These are phyloP conservation scores for Melanotaenia nigrans DNA, from an alignment of 2,797 vertebrate species.

Conservation along the genomic window DNA sequence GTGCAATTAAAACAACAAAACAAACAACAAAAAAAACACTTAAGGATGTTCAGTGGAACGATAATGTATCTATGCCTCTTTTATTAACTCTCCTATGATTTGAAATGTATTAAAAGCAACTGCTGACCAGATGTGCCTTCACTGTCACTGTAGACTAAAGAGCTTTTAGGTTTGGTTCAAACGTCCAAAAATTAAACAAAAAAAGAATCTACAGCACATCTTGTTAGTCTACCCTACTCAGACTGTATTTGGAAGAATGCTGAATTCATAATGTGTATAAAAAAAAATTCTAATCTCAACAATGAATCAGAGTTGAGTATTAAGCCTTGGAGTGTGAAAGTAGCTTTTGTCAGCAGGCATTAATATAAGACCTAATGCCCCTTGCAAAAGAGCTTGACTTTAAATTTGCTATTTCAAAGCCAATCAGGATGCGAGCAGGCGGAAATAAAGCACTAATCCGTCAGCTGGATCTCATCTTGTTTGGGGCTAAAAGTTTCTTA, in stretches of 20 bases:
- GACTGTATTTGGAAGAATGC: constrained; percentile 1
- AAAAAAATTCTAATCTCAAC: constrained; percentile 6
- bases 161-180: constrained; percentile 8
- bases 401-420: constrained; percentile 35
- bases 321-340: constrained; percentile 21
- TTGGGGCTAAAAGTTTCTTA: constrained; percentile 28
- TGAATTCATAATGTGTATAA: constrained; percentile 11
- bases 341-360: constrained; percentile 50
- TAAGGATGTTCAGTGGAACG: constrained; percentile 29
- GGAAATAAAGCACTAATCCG: constrained; percentile 26
- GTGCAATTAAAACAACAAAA: neutral
- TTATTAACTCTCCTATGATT: constrained; percentile 26
- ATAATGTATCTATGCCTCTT: constrained; percentile 33
- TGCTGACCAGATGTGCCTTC: constrained; percentile 19
- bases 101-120: constrained; percentile 37
- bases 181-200: constrained; percentile 28
- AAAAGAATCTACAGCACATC: constrained; percentile 9
- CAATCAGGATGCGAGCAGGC: constrained; percentile 27
- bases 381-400: constrained; percentile 34
- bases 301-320: constrained; percentile 14
- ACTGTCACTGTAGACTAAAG: constrained; percentile 29
- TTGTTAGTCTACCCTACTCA: constrained; percentile 17
- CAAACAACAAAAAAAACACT: too few relatives aligned
- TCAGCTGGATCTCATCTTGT: constrained; percentile 15
- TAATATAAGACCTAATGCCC: constrained; percentile 48